Conservation (phyloP, 2,113 vertebrate genomes). For the Dunckerocampus dactyliophorus region DNA sequence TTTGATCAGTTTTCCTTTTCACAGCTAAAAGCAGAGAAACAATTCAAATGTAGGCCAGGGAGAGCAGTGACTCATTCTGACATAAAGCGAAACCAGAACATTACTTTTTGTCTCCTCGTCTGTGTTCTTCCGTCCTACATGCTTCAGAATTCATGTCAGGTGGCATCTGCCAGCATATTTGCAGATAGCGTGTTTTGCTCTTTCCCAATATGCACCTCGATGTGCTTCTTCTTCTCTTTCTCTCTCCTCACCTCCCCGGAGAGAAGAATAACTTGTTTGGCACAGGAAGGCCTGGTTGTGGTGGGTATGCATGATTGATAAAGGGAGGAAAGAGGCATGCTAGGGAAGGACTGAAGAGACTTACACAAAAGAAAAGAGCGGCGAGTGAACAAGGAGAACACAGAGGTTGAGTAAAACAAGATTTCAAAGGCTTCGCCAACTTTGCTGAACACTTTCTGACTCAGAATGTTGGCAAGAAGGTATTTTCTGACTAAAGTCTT, state of each 20-base stretch:
- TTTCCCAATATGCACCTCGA: slow-evolving; percentile 9
- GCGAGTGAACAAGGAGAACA: slow-evolving; percentile 9
- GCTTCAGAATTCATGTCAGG: slow-evolving; percentile 21
- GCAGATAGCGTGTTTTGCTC: slow-evolving; percentile 18
- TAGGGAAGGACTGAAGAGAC: slow-evolving; percentile 15
- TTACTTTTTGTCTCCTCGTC: slow-evolving; percentile 9
- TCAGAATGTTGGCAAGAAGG: slow-evolving; percentile 54
- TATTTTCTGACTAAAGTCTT: slow-evolving; percentile 30
- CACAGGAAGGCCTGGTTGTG: slow-evolving; percentile 38
- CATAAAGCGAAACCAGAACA: slow-evolving; percentile 15
- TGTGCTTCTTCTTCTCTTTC: slow-evolving; percentile 21
- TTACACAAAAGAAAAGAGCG: slow-evolving; percentile 20
- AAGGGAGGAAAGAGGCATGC: slow-evolving; percentile 13
- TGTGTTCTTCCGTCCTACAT: not conserved
- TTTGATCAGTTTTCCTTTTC: not conserved
- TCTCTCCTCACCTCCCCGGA: slow-evolving; percentile 27
- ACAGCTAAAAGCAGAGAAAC: not conserved
- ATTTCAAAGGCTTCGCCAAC: slow-evolving; percentile 62
- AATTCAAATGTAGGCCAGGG: not conserved
- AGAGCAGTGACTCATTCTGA: not conserved
- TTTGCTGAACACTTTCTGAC: slow-evolving; percentile 55
- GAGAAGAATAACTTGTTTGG: slow-evolving; percentile 38
- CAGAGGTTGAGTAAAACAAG: slow-evolving; percentile 16
- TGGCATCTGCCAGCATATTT: slow-evolving; percentile 14
- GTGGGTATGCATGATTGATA: slow-evolving; percentile 47